Evolutionary conservation across 2,113 vertebrate species (phyloP).

Genomic region (Scomber japonicus): DNA sequence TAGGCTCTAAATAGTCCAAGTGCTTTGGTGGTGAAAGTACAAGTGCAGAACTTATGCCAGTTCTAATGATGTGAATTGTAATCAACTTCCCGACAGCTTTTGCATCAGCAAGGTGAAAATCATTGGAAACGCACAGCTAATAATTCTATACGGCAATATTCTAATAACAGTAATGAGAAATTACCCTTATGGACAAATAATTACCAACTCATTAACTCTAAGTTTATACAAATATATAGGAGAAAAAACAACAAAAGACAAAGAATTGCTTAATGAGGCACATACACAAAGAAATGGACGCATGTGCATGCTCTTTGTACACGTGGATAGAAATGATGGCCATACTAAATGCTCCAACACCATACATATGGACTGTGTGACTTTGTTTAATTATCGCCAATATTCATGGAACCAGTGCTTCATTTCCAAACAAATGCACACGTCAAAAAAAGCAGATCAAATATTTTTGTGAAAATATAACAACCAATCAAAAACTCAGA

Average conservation of each 20-base stretch:
- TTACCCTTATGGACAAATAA: not conserved
- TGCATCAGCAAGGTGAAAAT: not conserved
- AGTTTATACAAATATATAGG: not conserved
- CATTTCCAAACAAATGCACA: not conserved
- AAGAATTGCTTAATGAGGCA: not conserved
- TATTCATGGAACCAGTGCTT: not conserved
- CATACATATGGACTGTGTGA: not conserved
- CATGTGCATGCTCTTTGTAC: not conserved
- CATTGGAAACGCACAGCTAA: not conserved
- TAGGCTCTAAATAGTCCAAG: conserved; percentile 3
- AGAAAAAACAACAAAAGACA: not conserved
- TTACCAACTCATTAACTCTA: not conserved
- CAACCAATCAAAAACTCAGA: not conserved
- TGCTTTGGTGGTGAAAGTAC: not conserved
- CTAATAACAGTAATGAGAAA: not conserved
- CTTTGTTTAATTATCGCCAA: not conserved
- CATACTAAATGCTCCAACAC: not conserved
- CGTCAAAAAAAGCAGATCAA: not conserved
- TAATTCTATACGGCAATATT: not conserved
- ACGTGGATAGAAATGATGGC: not conserved
- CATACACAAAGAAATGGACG: no score
- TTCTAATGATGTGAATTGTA: not conserved
- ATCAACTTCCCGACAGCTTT: not conserved
- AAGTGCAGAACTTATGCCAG: not conserved
- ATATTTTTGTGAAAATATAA: no score